A percentile compares a stretch with the other conserved stretches of the same genome.
phyloP scores from a whole-genome alignment of 2,113 vertebrate genomes.

The Hylia prasina region DNA sequence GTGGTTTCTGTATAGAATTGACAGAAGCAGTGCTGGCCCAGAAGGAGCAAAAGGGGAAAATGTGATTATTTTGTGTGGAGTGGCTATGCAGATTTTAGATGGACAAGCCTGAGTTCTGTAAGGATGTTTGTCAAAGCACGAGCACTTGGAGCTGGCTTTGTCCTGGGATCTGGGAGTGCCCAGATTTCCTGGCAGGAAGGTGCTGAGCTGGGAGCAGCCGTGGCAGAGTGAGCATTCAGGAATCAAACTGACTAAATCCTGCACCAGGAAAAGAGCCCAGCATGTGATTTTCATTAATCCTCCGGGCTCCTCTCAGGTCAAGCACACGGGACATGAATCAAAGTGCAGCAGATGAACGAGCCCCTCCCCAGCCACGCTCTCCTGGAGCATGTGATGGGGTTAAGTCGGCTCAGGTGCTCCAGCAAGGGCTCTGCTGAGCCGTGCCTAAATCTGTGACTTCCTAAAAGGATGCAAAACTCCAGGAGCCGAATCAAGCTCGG shows the following conservation, averaged over 20 bases:
- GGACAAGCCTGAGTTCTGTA: not conserved
- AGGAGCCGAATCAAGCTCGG: constrained; percentile 11
- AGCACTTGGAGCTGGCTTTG: not conserved
- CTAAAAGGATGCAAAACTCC: constrained; percentile 45
- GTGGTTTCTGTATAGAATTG: not conserved
- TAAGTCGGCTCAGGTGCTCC: constrained; percentile 49
- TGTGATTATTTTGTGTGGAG: not conserved
- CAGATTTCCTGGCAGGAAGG: not conserved
- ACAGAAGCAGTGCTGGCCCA: not conserved
- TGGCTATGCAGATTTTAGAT: not conserved
- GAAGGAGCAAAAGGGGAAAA: not conserved
- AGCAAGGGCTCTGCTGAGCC: constrained; percentile 32
- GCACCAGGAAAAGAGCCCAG: constrained; percentile 32
- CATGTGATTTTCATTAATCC: constrained; percentile 65
- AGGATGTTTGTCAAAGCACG: not conserved
- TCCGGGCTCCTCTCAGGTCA: constrained; percentile 42
- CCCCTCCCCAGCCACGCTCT: not conserved
- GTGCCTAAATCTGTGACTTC: constrained; percentile 41
- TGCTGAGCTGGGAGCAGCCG: not conserved
- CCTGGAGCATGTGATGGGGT: constrained; percentile 45
- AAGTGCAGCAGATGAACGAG: constrained; percentile 37
- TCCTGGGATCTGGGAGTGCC: not conserved
- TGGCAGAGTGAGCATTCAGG: constrained; percentile 14
- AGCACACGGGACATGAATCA: constrained; percentile 15
- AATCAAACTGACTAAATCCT: constrained; percentile 11